Conservation (phyloP, 2,888 invertebrate species). For the Lycaena phlaeas region DNA sequence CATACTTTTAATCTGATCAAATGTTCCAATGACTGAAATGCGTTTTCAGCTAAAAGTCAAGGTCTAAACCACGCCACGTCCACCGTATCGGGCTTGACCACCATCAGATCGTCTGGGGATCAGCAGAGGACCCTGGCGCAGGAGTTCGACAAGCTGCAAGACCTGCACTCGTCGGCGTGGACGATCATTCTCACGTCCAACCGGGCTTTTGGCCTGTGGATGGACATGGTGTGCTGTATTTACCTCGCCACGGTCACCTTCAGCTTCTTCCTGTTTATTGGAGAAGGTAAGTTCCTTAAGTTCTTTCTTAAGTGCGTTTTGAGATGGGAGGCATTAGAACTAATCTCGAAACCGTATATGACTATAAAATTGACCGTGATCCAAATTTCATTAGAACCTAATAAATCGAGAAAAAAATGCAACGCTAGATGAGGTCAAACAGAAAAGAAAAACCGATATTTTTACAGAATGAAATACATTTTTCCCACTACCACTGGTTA, state of each 20-base stretch:
- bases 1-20: neutral
- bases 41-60: constrained; percentile 81
- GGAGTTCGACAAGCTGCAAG: constrained; percentile 81
- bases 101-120: constrained; percentile 83
- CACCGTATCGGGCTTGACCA: constrained; percentile 85
- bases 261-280: constrained; percentile 75
- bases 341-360: too few relatives aligned
- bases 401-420: too few relatives aligned
- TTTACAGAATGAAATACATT: too few relatives aligned
- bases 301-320: too few relatives aligned
- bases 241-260: constrained; percentile 75
- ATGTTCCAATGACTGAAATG: neutral
- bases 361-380: too few relatives aligned
- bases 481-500: too few relatives aligned
- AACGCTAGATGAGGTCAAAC: too few relatives aligned
- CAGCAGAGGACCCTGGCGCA: constrained; percentile 77
- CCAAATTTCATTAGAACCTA: too few relatives aligned
- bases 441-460: too few relatives aligned
- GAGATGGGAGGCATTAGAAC: too few relatives aligned
- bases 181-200: constrained; percentile 52
- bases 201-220: constrained; percentile 69
- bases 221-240: constrained; percentile 72
- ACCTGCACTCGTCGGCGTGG: constrained; percentile 75
- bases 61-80: constrained; percentile 88
- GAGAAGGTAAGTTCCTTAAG: constrained; percentile 31